Evolutionary conservation across 2,888 invertebrate genomes (phyloP), one percentile per base, ranked within the genome.

Genomic region (Sturmia bella): DNA sequence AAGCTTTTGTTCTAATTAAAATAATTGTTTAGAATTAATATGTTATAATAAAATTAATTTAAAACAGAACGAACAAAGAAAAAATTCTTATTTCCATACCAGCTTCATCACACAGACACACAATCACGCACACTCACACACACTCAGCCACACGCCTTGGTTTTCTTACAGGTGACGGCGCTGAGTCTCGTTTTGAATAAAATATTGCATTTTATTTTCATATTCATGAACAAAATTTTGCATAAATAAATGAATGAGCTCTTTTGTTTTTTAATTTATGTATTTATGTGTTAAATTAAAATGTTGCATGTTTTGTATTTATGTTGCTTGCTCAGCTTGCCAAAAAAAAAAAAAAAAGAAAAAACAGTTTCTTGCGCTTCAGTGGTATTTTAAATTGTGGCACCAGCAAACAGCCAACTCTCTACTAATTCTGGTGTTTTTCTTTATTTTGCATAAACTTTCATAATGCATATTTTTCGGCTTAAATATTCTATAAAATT

Each of bases 281-380:
- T 15, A 48, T 68, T 32, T 19, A 41, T 39, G 19, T 41, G 9
- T 41, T 59, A 21, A 41, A 41, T 59, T 41, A 32, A 50, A 75
- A 68, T 32, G 41, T 68, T 45, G n/a, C 56, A 24, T 13, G 37
- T 39, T 48, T 21, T 39, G 48, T 64, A 19, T 19, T 32, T 52
- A 3, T 41, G 11, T 43, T 75, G 52, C 54, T 24, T 68, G 75
- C 43, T 75, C 32, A 57, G 68, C 27, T 76, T 68, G 68, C 76
- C 68, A 76, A 76, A n/a, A n/a, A n/a, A n/a, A n/a, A n/a, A n/a
- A n/a, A n/a, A n/a, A n/a, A n/a, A n/a, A n/a, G n/a, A n/a, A n/a
- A n/a, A 76, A 76, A 68, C 27, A 61, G 59, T 69, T 76, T 59
- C 52, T 69, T 68, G 68, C 27, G 68, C 68, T 76, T 76, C 68